Base-by-base conservation (phyloP, 2,797 vertebrate genomes). In the Garrulus glandarius region DNA sequence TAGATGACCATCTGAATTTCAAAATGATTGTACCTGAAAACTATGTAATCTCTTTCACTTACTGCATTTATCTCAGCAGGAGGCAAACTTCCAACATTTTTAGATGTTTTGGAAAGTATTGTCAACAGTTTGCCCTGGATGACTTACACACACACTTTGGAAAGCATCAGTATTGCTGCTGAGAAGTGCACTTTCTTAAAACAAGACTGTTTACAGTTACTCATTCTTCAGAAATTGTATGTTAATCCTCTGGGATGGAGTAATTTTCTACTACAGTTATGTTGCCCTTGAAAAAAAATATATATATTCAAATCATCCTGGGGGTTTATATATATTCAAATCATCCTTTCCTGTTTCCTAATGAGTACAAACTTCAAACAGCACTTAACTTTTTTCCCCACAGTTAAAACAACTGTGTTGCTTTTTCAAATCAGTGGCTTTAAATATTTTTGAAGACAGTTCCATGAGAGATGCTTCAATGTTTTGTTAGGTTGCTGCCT, bases 401-500 rank as follows among this genome's bases (percentile, higher is more conserved):
- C 46, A 68, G 46, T 83, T 89, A 44, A 57, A 94, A 70, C 16
- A 67, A 68, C 57, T 64, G 16, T n/a, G 37, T 68, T 81, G 50
- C 37, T 71, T 87, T 95, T 91, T 53, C 77, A 78, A 68, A 81
- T 85, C 39, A 36, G 23, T 71, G 39, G 29, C 50, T 84, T 89
- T 84, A 68, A 84, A 43, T 89, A 46, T 78, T 94, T 85, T 63
- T 75, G 26, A 95, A 80, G 68, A 86, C 55, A 75, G 39, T 81
- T 85, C 69, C 41, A n/a, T 78, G 27, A 70, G 69, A 86, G 29
- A 59, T 81, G 37, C 53, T 80, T 89, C 65, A 43, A 3, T 74
- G 47, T 83, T 91, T 89, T 87, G 56, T 94, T 41, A 72, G 92
- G 44, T 91, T 91, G 84, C 41, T 77, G 64, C 72, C 34, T 89